These are phyloP conservation scores for Toxotes chatareus DNA, from an alignment of 2,113 vertebrate genomes.

Conservation along the genomic window DNA sequence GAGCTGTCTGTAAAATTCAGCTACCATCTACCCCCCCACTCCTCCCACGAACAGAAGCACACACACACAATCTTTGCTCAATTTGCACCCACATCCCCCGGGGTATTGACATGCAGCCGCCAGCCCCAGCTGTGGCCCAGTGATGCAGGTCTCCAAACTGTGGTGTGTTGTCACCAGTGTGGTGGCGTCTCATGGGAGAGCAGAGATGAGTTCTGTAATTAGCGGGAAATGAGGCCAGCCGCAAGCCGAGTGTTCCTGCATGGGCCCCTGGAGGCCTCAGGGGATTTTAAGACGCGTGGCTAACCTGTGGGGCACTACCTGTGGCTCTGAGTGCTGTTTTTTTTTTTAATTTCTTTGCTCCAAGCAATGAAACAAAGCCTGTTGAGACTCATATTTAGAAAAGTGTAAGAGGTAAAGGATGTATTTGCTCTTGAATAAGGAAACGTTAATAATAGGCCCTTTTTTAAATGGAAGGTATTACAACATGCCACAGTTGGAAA, in stretches of 20 bases:
- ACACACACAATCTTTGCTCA: constrained; percentile 19
- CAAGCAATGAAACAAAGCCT: not conserved
- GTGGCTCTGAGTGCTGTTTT: constrained; percentile 45
- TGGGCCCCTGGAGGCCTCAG: constrained; percentile 34
- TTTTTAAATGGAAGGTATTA: too few relatives aligned
- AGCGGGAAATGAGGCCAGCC: constrained; percentile 66
- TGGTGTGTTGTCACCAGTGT: constrained; percentile 64
- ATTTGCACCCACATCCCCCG: not conserved
- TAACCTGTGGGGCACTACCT: constrained; percentile 74
- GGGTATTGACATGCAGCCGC: constrained; percentile 59
- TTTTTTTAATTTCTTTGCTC: too few relatives aligned
- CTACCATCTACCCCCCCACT: not conserved
- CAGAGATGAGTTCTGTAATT: constrained; percentile 74
- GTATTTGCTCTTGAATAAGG: not conserved
- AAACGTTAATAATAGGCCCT: not conserved
- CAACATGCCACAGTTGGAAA: too few relatives aligned
- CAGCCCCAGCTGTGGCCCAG: constrained; percentile 72
- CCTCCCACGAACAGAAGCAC: not conserved
- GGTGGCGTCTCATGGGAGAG: constrained; percentile 57
- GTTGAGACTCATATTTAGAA: not conserved
- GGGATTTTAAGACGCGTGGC: constrained; percentile 71
- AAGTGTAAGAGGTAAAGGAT: not conserved
- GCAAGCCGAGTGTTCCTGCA: constrained; percentile 46
- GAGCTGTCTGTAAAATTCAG: constrained; percentile 1
- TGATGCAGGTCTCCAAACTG: constrained; percentile 59